These are phyloP conservation scores for Nasonovia ribisnigri DNA, from an alignment of 2,888 invertebrate species.

Conservation along the genomic window DNA sequence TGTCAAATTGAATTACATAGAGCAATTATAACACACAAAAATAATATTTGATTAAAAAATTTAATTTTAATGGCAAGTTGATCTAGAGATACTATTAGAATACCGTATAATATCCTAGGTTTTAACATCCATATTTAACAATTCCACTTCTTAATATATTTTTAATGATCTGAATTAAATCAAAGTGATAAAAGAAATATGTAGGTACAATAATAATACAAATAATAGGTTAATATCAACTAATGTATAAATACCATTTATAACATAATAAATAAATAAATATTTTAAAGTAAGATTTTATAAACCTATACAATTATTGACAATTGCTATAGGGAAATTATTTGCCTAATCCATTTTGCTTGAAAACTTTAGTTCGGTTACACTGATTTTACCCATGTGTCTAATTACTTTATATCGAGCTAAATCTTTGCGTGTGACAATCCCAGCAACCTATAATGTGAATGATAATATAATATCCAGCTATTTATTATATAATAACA, in stretches of 20 bases:
- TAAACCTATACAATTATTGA: not conserved
- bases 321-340: not conserved
- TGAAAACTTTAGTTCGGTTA: constrained; percentile 81
- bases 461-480: not conserved
- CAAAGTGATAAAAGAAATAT: not conserved
- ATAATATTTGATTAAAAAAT: not conserved
- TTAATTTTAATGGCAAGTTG: not conserved
- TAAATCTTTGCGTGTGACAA: constrained; percentile 97
- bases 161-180: not conserved
- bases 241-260: not conserved
- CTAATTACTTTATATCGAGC: constrained; percentile 83
- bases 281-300: not conserved
- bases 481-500: not conserved
- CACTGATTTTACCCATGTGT: constrained; percentile 80
- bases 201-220: too few relatives aligned
- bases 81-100: not conserved
- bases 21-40: not conserved
- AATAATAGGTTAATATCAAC: not conserved
- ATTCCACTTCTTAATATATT: not conserved
- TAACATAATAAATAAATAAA: not conserved
- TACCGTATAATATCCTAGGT: not conserved
- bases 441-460: constrained; percentile 85
- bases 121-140: not conserved
- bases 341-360: constrained; percentile 40
- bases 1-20: not conserved